phyloP scores from a whole-genome alignment of 2,113 vertebrate genomes.

The Ciconia stormi region DNA sequence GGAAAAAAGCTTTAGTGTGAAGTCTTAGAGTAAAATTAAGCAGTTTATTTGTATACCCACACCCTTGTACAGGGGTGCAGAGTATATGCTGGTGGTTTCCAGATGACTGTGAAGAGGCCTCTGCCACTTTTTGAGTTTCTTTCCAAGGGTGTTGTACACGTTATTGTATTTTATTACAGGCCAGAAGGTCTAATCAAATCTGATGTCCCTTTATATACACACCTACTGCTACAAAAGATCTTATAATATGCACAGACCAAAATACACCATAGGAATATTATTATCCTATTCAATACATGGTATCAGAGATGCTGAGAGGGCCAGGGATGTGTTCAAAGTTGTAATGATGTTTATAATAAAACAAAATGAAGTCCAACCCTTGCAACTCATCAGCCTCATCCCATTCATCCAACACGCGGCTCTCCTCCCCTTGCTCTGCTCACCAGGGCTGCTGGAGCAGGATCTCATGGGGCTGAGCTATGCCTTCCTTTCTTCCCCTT shows the following conservation, averaged over 20 bases:
- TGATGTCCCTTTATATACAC: background rate
- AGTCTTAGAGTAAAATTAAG: background rate
- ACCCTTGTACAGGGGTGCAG: too few relatives aligned
- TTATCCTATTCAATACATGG: background rate
- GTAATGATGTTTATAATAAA: background rate
- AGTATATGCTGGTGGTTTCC: background rate
- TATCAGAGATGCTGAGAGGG: background rate
- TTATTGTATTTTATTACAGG: background rate
- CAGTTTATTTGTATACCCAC: background rate
- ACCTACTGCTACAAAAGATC: background rate
- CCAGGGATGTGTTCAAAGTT: background rate
- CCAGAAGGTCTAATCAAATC: background rate
- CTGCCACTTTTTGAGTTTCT: background rate
- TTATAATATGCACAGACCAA: background rate
- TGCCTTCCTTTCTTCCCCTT: background rate
- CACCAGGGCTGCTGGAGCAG: background rate
- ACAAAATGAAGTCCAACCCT: background rate
- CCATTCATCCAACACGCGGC: background rate
- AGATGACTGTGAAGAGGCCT: background rate
- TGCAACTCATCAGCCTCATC: background rate
- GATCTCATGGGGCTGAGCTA: background rate
- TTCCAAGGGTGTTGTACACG: accelerated
- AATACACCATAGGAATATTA: background rate
- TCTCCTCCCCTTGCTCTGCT: too few relatives aligned
- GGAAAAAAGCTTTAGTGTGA: background rate